Conservation (phyloP, 2,113 vertebrate genomes). For the Gymnobelideus leadbeateri region DNA sequence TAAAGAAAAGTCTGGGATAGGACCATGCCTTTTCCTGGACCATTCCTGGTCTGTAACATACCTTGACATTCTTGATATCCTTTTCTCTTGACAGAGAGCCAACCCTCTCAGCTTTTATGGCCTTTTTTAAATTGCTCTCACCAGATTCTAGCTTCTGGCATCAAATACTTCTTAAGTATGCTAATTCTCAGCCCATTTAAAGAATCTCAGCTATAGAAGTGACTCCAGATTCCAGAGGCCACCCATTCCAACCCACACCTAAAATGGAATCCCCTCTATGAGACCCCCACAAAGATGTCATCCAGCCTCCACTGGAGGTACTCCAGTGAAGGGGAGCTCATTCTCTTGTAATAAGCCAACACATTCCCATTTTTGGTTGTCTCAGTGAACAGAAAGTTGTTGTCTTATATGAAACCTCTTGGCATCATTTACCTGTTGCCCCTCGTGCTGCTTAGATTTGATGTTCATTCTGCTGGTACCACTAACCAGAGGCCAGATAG, state of each 20-base stretch:
- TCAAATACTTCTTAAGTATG: background rate
- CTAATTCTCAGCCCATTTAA: background rate
- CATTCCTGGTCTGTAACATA: background rate
- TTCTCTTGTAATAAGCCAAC: background rate
- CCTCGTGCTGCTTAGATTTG: background rate
- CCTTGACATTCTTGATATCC: background rate
- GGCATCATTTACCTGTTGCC: background rate
- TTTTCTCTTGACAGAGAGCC: background rate
- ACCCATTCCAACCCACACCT: background rate
- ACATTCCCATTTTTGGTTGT: background rate
- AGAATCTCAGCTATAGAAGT: background rate
- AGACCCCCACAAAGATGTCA: background rate
- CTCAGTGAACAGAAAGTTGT: background rate
- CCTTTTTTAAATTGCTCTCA: background rate
- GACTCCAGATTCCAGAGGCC: background rate
- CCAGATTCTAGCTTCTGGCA: background rate
- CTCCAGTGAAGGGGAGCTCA: background rate
- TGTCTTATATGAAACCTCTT: background rate
- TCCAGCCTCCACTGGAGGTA: background rate
- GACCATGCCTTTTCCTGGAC: background rate
- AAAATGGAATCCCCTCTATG: background rate
- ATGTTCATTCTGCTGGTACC: background rate
- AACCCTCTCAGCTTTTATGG: background rate
- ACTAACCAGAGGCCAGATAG: background rate
- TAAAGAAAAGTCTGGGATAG: background rate